Percentiles rank a stretch among this genome's conserved stretches.
phyloP scores from a whole-genome alignment of 2,797 vertebrate genomes.

The Malurus splendens region DNA sequence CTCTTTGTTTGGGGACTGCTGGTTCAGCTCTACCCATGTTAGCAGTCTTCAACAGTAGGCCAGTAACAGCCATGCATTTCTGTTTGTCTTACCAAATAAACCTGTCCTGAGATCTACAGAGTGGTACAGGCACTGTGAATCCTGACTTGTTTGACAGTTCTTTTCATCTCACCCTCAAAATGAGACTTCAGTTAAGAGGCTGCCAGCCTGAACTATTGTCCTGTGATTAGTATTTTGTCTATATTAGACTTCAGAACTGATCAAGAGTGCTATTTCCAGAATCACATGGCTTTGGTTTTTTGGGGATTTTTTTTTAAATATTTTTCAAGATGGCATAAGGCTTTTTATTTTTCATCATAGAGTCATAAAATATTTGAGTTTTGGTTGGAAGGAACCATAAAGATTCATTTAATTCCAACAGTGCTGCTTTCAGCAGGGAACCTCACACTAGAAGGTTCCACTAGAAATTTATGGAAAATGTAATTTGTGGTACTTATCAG shows the following conservation, averaged over 20 bases:
- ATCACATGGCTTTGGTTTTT: fast-evolving
- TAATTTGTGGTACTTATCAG: neutral
- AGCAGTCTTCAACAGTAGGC: neutral
- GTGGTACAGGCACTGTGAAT: neutral
- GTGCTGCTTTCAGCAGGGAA: fast-evolving
- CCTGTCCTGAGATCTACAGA: neutral
- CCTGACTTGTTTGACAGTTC: neutral
- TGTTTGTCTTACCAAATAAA: neutral
- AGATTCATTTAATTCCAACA: neutral
- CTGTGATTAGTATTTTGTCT: neutral
- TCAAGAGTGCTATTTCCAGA: neutral
- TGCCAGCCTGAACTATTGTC: neutral
- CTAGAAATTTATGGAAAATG: neutral
- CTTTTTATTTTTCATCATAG: neutral
- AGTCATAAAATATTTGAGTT: neutral
- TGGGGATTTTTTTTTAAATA: too few species aligned
- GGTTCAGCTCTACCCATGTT: neutral
- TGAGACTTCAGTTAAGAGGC: neutral
- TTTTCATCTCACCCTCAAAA: neutral
- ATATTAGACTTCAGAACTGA: neutral
- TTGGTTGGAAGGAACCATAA: neutral
- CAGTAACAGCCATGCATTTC: fast-evolving
- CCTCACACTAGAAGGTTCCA: neutral
- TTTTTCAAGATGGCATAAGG: neutral
- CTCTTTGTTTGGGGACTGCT: neutral